Evolutionary conservation across 2,797 vertebrate species (phyloP).

Genomic region (Squalus acanthias): DNA sequence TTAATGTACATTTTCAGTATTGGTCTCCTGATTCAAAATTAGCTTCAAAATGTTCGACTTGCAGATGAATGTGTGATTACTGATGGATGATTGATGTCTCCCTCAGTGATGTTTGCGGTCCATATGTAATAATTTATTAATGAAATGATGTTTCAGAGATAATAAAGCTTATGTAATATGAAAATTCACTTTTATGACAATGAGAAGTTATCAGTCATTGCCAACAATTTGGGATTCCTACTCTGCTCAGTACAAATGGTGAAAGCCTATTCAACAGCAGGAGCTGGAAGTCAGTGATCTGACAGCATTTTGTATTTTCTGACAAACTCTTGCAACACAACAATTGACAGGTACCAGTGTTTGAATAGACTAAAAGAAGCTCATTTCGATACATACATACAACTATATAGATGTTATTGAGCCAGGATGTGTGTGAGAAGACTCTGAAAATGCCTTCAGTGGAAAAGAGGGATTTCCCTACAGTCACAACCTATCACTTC

Average conservation of each 20-base stretch:
- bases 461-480: not conserved
- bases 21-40: not conserved
- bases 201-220: not conserved
- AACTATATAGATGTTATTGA: not conserved
- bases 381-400: not conserved
- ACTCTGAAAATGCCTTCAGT: not conserved
- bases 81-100: not conserved
- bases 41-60: not conserved
- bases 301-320: not conserved
- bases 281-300: not conserved
- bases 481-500: not conserved
- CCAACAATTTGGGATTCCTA: not conserved
- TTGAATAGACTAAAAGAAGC: not conserved
- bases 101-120: not conserved
- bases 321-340: not conserved
- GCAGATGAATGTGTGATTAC: not conserved
- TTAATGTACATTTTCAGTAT: not conserved
- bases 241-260: not conserved
- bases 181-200: not conserved
- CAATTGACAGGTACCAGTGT: not conserved
- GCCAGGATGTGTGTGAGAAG: not conserved
- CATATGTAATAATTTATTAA: not conserved
- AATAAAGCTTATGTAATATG: not conserved
- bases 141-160: not conserved
- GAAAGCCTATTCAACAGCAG: not conserved